Conservation (phyloP, 2,888 invertebrate species). For the Thera obeliscata region DNA sequence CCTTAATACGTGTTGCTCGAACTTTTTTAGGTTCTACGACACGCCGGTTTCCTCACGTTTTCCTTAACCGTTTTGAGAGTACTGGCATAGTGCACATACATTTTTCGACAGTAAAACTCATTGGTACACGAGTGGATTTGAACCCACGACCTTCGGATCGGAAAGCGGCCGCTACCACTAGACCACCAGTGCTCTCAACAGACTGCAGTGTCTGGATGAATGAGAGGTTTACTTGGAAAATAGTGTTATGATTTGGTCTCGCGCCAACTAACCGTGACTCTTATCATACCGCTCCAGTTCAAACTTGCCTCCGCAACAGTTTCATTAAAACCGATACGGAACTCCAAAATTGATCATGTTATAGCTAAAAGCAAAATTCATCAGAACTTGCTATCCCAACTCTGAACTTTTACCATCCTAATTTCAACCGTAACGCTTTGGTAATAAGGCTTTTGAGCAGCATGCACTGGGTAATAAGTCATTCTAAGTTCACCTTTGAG, state of each 20-base stretch:
- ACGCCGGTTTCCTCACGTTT: too few species aligned
- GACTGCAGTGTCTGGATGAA: too few species aligned
- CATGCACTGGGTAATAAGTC: conserved; percentile 19
- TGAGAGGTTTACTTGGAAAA: neutral
- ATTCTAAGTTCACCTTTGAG: neutral
- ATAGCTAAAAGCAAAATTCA: conserved; percentile 32
- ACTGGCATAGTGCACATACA: too few species aligned
- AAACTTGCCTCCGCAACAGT: conserved; percentile 21
- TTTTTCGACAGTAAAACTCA: too few species aligned
- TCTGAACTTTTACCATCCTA: neutral
- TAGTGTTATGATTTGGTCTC: neutral
- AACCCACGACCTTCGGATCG: too few species aligned
- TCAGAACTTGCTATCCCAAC: conserved; percentile 28
- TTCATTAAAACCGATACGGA: conserved; percentile 33
- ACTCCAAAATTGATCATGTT: conserved; percentile 35
- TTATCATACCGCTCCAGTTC: conserved; percentile 12
- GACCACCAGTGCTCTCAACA: too few species aligned
- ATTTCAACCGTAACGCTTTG: neutral
- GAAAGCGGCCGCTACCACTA: too few species aligned
- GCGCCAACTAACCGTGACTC: neutral
- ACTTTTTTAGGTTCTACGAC: too few species aligned
- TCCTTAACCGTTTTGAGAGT: too few species aligned
- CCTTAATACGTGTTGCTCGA: too few species aligned
- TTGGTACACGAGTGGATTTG: too few species aligned
- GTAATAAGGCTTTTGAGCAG: conserved; percentile 8